These are phyloP conservation scores for Ametastegia equiseti DNA, from an alignment of 2,888 invertebrate genomes.

Conservation along the genomic window DNA sequence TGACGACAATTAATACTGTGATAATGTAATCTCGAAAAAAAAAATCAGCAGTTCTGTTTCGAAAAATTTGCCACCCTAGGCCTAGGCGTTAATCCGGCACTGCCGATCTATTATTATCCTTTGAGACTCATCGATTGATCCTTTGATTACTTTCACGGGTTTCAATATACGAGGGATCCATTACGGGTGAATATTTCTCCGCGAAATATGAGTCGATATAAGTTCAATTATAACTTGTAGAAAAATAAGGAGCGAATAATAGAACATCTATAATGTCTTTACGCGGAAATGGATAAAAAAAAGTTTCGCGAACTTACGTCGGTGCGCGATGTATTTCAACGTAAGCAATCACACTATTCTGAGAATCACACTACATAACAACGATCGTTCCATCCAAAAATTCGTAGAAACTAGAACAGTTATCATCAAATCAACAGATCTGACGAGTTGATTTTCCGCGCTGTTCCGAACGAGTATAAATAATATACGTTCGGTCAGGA, in stretches of 20 bases:
- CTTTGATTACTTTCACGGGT: neutral
- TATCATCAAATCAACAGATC: constrained; percentile 15
- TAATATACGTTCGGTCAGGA: neutral
- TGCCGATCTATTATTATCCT: neutral
- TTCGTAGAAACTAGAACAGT: neutral
- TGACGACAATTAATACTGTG: too few species aligned
- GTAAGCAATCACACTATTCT: constrained; percentile 20
- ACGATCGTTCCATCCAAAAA: neutral
- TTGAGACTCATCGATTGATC: neutral
- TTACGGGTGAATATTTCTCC: neutral
- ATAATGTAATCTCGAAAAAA: too few species aligned
- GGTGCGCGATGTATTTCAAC: neutral
- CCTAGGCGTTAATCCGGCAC: too few species aligned
- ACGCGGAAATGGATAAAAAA: constrained; percentile 10
- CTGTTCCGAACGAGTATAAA: neutral
- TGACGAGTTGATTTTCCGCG: neutral
- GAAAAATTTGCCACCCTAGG: too few species aligned
- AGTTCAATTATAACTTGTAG: neutral
- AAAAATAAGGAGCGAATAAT: neutral
- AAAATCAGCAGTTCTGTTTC: too few species aligned
- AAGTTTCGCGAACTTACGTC: neutral
- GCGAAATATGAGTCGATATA: neutral
- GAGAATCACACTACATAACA: constrained; percentile 31
- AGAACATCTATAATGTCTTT: constrained; percentile 23
- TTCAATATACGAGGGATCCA: neutral